phyloP scores from a whole-genome alignment of 1,140 invertebrate genomes.

The Meloidogyne chitwoodi region DNA sequence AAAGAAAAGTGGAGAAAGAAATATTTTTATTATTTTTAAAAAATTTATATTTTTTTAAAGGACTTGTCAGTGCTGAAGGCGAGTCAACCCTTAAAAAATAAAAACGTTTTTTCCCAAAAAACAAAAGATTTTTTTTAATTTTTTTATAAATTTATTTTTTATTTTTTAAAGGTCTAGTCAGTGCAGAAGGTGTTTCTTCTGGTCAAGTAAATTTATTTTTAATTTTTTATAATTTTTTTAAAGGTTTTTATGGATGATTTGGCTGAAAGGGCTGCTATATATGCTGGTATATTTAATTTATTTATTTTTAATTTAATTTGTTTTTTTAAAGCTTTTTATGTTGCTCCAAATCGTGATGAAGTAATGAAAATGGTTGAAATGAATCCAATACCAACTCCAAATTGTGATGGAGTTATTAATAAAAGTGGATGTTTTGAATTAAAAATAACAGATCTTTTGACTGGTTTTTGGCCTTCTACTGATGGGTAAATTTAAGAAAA shows the following conservation, averaged over 20 bases:
- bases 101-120: too few relatives aligned
- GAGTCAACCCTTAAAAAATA: too few relatives aligned
- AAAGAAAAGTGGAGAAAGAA: too few relatives aligned
- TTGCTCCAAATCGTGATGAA: constrained; percentile 53
- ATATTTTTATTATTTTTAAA: too few relatives aligned
- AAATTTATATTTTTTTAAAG: too few relatives aligned
- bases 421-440: constrained; percentile 53
- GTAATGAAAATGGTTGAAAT: constrained; percentile 56
- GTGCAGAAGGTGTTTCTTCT: constrained; percentile 38
- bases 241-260: constrained; percentile 31
- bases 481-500: constrained; percentile 41
- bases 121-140: too few relatives aligned
- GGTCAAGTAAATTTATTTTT: constrained; percentile 17
- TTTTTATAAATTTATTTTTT: too few relatives aligned
- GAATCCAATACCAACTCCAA: constrained; percentile 41
- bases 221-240: background rate
- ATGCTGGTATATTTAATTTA: constrained; percentile 22
- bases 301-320: background rate
- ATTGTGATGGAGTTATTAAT: constrained; percentile 54
- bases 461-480: constrained; percentile 55
- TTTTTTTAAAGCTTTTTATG: constrained; percentile 45
- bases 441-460: constrained; percentile 46
- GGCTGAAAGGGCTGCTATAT: constrained; percentile 23
- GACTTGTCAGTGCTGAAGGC: constrained; percentile 18
- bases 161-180: constrained; percentile 37